A percentile compares a stretch with the other conserved stretches of the same genome.
Evolutionary conservation across 2,797 vertebrate genomes (phyloP).

Genomic region (Gallirallus australis): DNA sequence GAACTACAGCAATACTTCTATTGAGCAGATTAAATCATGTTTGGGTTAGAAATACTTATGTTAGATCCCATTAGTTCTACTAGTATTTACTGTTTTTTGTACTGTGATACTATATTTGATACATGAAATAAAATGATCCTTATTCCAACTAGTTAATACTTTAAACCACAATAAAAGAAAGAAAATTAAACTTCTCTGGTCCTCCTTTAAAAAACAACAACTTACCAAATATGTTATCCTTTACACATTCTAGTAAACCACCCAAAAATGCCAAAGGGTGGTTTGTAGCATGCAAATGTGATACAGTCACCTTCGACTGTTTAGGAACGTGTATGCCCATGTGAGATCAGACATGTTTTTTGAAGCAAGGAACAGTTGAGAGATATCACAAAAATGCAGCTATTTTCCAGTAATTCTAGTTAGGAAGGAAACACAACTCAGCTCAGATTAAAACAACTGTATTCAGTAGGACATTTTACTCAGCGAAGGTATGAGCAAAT

Average conservation of each 20-base stretch:
- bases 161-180: conserved; percentile 13
- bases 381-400: neutral
- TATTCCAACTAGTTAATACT: neutral
- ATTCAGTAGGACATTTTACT: neutral
- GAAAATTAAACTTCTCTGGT: neutral
- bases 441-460: neutral
- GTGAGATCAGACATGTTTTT: neutral
- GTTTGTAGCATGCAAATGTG: neutral
- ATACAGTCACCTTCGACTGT: neutral
- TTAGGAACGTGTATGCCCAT: neutral
- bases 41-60: neutral
- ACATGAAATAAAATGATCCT: conserved; percentile 2
- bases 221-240: neutral
- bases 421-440: neutral
- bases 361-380: neutral
- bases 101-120: neutral
- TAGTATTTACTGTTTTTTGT: neutral
- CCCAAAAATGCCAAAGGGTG: neutral
- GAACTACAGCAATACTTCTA: neutral
- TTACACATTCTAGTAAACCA: neutral
- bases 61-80: neutral
- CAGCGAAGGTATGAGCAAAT: neutral
- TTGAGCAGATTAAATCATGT: neutral
- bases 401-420: neutral
- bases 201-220: neutral